These are phyloP conservation scores for Ellobius talpinus DNA, from an alignment of 2,113 vertebrate genomes.

Conservation along the genomic window DNA sequence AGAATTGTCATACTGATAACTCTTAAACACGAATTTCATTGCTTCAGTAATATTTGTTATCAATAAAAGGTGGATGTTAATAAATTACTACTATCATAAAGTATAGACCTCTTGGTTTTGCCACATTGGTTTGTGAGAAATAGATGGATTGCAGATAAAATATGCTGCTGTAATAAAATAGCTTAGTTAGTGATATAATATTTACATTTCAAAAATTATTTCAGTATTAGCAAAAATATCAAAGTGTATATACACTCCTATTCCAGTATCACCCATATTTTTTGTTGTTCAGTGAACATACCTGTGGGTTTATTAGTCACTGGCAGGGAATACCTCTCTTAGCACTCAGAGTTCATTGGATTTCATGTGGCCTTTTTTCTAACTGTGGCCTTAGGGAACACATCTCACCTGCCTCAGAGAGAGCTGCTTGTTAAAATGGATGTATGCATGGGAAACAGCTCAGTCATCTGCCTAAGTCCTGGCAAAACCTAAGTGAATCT, in stretches of 20 bases:
- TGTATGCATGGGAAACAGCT: not conserved
- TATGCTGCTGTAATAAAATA: not conserved
- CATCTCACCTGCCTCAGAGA: not conserved
- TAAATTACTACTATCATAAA: not conserved
- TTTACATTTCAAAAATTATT: not conserved
- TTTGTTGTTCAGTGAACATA: not conserved
- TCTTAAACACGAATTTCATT: not conserved
- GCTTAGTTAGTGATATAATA: not conserved
- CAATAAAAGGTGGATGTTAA: not conserved
- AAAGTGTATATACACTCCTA: not conserved
- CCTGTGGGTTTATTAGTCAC: not conserved
- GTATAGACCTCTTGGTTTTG: slow-evolving; percentile 1
- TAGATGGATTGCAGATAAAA: not conserved
- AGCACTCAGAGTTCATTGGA: not conserved
- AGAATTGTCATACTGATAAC: not conserved
- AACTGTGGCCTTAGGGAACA: not conserved
- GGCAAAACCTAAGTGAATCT: not conserved
- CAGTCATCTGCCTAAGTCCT: not conserved
- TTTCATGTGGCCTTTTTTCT: not conserved
- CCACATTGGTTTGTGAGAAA: not conserved
- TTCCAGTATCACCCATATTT: not conserved
- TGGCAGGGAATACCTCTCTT: not conserved
- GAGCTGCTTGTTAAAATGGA: not conserved
- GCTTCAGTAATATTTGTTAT: not conserved
- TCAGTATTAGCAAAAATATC: not conserved